Conservation (phyloP, 2,113 vertebrate genomes). For the Anguilla rostrata region DNA sequence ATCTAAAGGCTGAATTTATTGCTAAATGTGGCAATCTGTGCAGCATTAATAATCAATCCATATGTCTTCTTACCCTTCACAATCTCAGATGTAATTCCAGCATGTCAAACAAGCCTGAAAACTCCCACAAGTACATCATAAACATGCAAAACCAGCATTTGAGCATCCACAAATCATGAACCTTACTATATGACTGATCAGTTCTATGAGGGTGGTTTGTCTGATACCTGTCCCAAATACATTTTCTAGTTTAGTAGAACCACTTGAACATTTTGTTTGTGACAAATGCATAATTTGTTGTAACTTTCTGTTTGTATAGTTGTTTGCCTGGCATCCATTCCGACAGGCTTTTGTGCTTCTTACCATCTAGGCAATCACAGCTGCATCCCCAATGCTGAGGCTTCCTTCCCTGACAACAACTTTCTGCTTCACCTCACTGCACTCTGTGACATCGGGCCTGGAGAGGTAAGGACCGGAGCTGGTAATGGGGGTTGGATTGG, state of each 20-base stretch:
- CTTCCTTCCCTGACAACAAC: conserved; percentile 93
- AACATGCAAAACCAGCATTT: too few species aligned
- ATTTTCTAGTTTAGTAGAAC: neutral
- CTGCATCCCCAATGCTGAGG: conserved; percentile 92
- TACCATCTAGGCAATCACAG: conserved; percentile 89
- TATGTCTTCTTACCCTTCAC: too few species aligned
- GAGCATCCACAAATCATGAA: too few species aligned
- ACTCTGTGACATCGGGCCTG: conserved; percentile 83
- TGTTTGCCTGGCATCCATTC: neutral
- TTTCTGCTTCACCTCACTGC: conserved; percentile 89
- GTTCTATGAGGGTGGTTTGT: too few species aligned
- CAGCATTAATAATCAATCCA: neutral
- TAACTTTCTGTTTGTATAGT: neutral
- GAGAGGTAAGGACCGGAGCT: conserved; percentile 79
- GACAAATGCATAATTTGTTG: neutral
- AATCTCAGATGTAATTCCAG: too few species aligned
- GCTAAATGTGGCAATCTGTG: neutral
- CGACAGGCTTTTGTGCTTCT: conserved; percentile 12
- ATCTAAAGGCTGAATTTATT: neutral
- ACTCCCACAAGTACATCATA: too few species aligned
- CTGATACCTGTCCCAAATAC: too few species aligned
- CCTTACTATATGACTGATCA: too few species aligned
- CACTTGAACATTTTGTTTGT: neutral
- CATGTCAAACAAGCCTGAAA: too few species aligned
- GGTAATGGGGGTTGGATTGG: conserved; percentile 31